A percentile compares a stretch with the other conserved stretches of the same genome.
Conservation (phyloP, 2,113 vertebrate species). For the Pterocles orientalis region DNA sequence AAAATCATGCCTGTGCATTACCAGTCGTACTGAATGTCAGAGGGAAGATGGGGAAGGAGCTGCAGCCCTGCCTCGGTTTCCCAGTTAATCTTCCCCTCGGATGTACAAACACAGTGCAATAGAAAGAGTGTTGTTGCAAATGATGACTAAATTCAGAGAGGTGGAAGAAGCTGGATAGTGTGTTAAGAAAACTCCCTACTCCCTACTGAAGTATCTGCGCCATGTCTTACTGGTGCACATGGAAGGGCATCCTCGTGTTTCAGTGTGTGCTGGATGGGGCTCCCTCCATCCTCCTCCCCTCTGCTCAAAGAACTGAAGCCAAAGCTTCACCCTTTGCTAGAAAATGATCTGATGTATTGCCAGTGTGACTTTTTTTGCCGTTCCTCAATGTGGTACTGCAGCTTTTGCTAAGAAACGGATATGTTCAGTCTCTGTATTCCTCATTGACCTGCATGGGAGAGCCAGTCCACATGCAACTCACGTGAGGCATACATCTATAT, state of each 20-base stretch:
- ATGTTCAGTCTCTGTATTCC: neutral
- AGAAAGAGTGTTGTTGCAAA: accelerated
- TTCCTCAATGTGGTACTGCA: neutral
- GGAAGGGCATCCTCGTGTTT: neutral
- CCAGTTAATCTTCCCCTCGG: neutral
- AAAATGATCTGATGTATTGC: neutral
- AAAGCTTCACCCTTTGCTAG: neutral
- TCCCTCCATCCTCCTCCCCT: neutral
- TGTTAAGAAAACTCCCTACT: neutral
- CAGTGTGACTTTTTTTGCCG: neutral
- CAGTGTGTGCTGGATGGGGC: neutral
- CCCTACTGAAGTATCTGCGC: neutral
- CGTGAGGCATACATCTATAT: neutral
- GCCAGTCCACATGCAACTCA: accelerated
- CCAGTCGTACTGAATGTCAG: neutral
- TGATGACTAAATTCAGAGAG: neutral
- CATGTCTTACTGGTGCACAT: neutral
- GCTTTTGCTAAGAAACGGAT: neutral
- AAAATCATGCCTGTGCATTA: neutral
- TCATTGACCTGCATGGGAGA: neutral
- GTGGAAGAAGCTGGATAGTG: neutral
- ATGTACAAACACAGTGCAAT: neutral
- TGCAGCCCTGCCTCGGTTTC: neutral
- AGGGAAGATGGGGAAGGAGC: neutral
- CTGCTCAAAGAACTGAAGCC: neutral